Evolutionary conservation across 2,888 invertebrate species (phyloP).

Genomic region (Nomada hirtipes): DNA sequence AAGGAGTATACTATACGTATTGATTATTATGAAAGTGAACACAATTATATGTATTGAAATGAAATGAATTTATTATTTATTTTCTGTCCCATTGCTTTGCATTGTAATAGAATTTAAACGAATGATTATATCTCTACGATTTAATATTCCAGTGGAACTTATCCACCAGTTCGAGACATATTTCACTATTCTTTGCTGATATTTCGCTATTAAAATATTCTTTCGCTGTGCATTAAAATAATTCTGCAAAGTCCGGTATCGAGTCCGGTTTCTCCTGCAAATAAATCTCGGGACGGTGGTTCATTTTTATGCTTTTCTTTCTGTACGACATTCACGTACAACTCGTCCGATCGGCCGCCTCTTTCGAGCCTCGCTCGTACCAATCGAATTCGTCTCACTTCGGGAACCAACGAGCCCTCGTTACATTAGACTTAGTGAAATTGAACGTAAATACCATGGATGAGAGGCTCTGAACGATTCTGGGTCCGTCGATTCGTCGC

Average conservation of each 20-base stretch:
- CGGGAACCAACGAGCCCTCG: conserved; percentile 68
- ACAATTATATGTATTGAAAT: too few species aligned
- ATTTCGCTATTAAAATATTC: too few species aligned
- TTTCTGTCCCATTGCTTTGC: too few species aligned
- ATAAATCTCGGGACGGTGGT: conserved; percentile 57
- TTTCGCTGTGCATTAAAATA: too few species aligned
- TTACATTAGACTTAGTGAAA: conserved; percentile 66
- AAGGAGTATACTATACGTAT: too few species aligned
- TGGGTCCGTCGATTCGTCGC: conserved; percentile 31
- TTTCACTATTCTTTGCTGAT: too few species aligned
- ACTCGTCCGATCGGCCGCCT: conserved; percentile 60
- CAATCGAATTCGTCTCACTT: conserved; percentile 68
- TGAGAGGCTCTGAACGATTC: conserved; percentile 16
- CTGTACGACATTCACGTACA: conserved; percentile 67
- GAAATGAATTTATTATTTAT: too few species aligned
- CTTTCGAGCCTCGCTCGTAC: conserved; percentile 16
- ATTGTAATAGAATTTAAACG: too few species aligned
- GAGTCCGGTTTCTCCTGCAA: conserved; percentile 57
- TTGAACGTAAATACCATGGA: conserved; percentile 61
- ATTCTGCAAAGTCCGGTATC: conserved; percentile 36
- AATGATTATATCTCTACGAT: too few species aligned
- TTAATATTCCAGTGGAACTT: too few species aligned
- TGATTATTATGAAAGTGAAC: too few species aligned
- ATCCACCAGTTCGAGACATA: too few species aligned
- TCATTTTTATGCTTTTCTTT: conserved; percentile 63